Conservation (phyloP, 1,140 invertebrate species). For the Nylanderia fulva region DNA sequence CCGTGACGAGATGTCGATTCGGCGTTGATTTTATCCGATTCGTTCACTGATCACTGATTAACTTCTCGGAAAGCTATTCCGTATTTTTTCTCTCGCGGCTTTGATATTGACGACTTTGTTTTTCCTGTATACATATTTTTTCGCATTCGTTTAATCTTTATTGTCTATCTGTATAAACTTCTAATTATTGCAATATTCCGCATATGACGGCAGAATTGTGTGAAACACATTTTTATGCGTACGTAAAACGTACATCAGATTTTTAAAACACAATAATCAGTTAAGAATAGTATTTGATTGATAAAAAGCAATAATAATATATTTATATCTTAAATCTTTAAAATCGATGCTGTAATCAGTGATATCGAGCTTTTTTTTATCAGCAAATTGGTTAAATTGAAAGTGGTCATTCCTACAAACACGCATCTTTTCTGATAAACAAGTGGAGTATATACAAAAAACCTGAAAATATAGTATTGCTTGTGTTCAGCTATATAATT, state of each 20-base stretch:
- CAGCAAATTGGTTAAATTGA: slow-evolving; percentile 5
- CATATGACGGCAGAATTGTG: background rate
- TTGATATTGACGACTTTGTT: background rate
- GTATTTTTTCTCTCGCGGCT: background rate
- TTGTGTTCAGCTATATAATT: background rate
- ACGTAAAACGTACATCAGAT: slow-evolving; percentile 5
- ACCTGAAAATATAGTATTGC: background rate
- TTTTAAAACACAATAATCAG: background rate
- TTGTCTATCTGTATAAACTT: background rate
- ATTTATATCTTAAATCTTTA: background rate
- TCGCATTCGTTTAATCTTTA: background rate
- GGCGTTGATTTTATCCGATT: background rate
- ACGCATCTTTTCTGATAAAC: slow-evolving; percentile 44
- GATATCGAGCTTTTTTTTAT: slow-evolving; percentile 10
- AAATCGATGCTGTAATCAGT: background rate
- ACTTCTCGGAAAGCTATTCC: background rate
- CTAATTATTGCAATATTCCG: background rate
- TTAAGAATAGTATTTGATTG: background rate
- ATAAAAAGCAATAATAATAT: background rate
- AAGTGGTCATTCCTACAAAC: slow-evolving; percentile 15
- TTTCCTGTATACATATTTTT: background rate
- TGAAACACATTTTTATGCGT: background rate
- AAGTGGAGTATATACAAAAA: background rate
- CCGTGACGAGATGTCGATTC: background rate
- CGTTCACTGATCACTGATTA: background rate